These are phyloP conservation scores for Pithys albifrons DNA, from an alignment of 2,113 vertebrate species.

Conservation along the genomic window DNA sequence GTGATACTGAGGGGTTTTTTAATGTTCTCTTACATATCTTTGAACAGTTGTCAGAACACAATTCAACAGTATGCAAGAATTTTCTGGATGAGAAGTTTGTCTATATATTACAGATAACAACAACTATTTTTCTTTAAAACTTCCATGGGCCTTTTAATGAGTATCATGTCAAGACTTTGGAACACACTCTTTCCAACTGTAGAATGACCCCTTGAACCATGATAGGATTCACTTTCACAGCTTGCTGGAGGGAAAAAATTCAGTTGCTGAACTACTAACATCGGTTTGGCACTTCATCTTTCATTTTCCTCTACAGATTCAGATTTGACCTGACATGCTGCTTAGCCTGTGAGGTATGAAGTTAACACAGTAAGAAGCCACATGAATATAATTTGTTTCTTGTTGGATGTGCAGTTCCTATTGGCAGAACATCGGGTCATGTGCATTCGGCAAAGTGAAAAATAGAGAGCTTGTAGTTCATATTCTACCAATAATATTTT, in stretches of 20 bases:
- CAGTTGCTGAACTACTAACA: neutral
- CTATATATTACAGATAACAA: neutral
- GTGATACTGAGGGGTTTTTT: no score
- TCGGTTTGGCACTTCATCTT: neutral
- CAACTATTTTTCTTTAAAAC: neutral
- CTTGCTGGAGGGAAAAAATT: neutral
- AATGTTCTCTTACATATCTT: no score
- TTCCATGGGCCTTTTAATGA: neutral
- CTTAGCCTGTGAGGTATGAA: neutral
- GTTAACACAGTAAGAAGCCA: neutral
- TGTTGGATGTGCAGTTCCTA: neutral
- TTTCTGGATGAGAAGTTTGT: neutral
- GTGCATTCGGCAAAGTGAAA: neutral
- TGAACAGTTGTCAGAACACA: neutral
- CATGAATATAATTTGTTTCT: neutral
- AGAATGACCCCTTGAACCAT: neutral
- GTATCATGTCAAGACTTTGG: neutral
- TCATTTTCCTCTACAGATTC: neutral
- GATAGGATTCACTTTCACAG: neutral
- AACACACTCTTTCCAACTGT: neutral
- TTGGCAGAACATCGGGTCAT: neutral
- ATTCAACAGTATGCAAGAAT: neutral
- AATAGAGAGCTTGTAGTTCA: conserved; percentile 2
- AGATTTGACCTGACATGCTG: neutral
- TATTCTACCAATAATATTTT: conserved; percentile 18